phyloP scores from a whole-genome alignment of 2,797 vertebrate genomes.

The Leptatherina wallacei region DNA sequence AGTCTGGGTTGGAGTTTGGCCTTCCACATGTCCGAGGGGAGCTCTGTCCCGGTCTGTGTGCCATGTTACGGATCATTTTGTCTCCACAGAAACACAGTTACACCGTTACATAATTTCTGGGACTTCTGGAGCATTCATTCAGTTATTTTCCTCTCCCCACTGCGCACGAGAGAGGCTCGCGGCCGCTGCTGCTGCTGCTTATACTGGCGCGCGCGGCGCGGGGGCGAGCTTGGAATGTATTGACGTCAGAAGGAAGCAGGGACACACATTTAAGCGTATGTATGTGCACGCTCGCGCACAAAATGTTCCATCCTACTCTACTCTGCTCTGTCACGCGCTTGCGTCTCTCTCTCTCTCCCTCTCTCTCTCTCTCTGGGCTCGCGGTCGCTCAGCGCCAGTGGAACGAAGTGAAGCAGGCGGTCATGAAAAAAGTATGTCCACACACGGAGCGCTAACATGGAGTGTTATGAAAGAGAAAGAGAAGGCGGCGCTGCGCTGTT shows the following conservation, averaged over 20 bases:
- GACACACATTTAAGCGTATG: constrained; percentile 4
- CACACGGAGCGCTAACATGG: constrained; percentile 35
- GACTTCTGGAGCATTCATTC: constrained; percentile 41
- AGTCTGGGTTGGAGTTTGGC: no score
- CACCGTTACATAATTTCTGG: constrained; percentile 55
- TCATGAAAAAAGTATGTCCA: constrained; percentile 39
- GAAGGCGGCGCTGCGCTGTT: constrained; percentile 9
- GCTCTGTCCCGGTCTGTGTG: not conserved
- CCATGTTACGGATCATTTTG: not conserved
- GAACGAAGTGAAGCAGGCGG: not conserved
- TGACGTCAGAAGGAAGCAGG: constrained; percentile 83
- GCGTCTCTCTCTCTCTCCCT: not conserved
- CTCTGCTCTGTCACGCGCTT: not conserved
- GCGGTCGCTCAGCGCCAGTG: constrained; percentile 8
- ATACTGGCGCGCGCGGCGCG: constrained; percentile 18
- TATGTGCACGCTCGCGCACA: constrained; percentile 9
- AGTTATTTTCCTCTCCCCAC: constrained; percentile 34
- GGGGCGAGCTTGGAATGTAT: constrained; percentile 73
- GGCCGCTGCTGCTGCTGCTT: constrained; percentile 24
- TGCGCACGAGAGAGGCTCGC: constrained; percentile 41
- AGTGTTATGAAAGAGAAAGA: constrained; percentile 17
- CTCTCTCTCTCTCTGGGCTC: not conserved
- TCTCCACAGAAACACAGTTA: constrained; percentile 3
- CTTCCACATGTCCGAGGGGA: no score
- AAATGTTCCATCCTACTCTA: constrained; percentile 1